A percentile compares a stretch with the other conserved stretches of the same genome.
These are phyloP conservation scores for human DNA, from an alignment of 2,113 vertebrate species.

Conservation along the genomic window DNA sequence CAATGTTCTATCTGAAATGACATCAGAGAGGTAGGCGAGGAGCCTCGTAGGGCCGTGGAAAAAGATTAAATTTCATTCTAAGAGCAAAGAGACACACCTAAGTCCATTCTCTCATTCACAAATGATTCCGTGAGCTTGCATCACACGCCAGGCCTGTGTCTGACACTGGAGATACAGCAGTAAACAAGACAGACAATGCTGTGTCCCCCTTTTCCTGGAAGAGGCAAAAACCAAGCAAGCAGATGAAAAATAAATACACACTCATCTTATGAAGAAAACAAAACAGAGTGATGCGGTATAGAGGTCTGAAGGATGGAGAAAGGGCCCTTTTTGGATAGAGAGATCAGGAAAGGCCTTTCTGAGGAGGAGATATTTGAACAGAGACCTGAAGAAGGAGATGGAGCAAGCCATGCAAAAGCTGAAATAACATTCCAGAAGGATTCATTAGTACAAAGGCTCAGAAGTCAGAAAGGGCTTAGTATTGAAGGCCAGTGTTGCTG, in stretches of 20 bases:
- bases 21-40: not conserved
- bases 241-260: not conserved
- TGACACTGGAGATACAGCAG: not conserved
- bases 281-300: not conserved
- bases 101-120: not conserved
- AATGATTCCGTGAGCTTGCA: not conserved
- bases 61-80: not conserved
- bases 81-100: not conserved
- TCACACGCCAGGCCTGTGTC: not conserved
- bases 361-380: not conserved
- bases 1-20: not conserved
- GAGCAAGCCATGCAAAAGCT: not conserved
- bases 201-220: not conserved
- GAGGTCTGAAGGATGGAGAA: not conserved
- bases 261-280: not conserved
- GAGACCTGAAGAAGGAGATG: not conserved
- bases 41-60: not conserved
- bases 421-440: not conserved
- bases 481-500: not conserved
- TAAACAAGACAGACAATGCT: not conserved
- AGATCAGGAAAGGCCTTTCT: not conserved
- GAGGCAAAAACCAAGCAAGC: not conserved
- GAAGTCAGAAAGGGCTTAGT: not conserved
- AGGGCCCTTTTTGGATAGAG: not conserved
- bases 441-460: not conserved